Conservation (phyloP, 2,888 invertebrate species). For the Agrochola lychnidis region DNA sequence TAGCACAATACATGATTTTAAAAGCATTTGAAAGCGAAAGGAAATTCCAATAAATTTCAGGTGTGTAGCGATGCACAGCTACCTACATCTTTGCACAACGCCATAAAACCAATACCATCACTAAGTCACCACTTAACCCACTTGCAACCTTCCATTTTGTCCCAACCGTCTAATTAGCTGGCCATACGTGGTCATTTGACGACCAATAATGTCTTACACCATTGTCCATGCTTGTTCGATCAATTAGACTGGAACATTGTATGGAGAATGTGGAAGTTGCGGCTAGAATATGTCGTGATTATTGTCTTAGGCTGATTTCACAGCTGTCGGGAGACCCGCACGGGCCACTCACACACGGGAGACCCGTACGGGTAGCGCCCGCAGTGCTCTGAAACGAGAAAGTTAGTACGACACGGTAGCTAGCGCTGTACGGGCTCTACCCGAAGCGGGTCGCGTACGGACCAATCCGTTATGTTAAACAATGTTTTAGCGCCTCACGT, state of each 20-base stretch:
- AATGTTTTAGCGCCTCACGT: too few relatives aligned
- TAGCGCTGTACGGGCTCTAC: too few relatives aligned
- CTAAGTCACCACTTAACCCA: conserved; percentile 46
- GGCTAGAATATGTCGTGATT: neutral
- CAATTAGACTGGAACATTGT: conserved; percentile 59
- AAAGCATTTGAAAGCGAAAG: too few relatives aligned
- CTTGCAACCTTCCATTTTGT: conserved; percentile 32
- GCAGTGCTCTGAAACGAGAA: too few relatives aligned
- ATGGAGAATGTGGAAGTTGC: conserved; percentile 7
- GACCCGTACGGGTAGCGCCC: too few relatives aligned
- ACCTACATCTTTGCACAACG: conserved; percentile 25
- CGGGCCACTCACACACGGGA: too few relatives aligned
- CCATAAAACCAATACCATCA: conserved; percentile 28
- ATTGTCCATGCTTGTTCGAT: conserved; percentile 27
- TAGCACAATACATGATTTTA: too few relatives aligned
- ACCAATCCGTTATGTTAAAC: too few relatives aligned
- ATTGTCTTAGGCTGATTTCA: too few relatives aligned
- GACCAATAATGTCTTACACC: conserved; percentile 43
- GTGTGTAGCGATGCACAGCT: neutral
- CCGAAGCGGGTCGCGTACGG: too few relatives aligned
- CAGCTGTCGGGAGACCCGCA: too few relatives aligned
- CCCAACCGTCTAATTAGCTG: conserved; percentile 49
- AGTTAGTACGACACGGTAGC: too few relatives aligned
- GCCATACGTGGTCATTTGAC: conserved; percentile 49
- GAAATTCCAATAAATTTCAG: neutral